Evolutionary conservation across 2,797 vertebrate genomes (phyloP).

Genomic region (Lacerta viridis): DNA sequence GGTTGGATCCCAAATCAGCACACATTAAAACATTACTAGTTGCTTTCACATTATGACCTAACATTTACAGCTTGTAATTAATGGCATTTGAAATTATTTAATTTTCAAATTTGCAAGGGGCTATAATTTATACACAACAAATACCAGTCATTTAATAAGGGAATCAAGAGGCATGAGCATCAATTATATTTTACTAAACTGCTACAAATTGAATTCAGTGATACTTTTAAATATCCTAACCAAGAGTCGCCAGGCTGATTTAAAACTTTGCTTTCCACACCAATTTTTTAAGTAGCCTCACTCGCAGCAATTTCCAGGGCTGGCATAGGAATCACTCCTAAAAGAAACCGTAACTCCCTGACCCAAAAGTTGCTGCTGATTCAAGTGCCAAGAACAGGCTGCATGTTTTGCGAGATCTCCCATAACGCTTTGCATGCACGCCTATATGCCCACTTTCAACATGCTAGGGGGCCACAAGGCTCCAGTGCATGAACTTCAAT

Average conservation of each 20-base stretch:
- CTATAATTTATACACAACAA: conserved; percentile 47
- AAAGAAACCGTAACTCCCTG: not conserved
- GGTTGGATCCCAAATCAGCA: conserved; percentile 27
- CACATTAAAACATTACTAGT: not conserved
- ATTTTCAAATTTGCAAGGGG: conserved; percentile 43
- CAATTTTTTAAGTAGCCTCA: not conserved
- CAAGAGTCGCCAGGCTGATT: not conserved
- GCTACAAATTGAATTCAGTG: conserved; percentile 44
- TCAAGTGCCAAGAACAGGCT: not conserved
- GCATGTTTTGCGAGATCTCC: not conserved
- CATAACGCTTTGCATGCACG: not conserved
- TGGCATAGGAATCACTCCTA: not conserved
- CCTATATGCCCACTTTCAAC: not conserved
- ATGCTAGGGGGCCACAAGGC: not conserved
- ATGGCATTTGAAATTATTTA: conserved; percentile 38
- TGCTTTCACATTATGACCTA: conserved; percentile 41
- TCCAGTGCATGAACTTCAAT: not conserved
- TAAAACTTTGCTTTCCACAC: not conserved
- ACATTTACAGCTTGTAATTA: conserved; percentile 46
- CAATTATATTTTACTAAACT: conserved; percentile 34
- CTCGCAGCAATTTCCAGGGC: not conserved
- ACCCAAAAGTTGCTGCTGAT: not conserved
- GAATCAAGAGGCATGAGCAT: conserved; percentile 46
- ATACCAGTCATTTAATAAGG: conserved; percentile 48
- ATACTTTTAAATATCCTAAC: conserved; percentile 45